These are phyloP conservation scores for Acanthococcus lagerstroemiae DNA, from an alignment of 2,888 invertebrate species.

Conservation along the genomic window DNA sequence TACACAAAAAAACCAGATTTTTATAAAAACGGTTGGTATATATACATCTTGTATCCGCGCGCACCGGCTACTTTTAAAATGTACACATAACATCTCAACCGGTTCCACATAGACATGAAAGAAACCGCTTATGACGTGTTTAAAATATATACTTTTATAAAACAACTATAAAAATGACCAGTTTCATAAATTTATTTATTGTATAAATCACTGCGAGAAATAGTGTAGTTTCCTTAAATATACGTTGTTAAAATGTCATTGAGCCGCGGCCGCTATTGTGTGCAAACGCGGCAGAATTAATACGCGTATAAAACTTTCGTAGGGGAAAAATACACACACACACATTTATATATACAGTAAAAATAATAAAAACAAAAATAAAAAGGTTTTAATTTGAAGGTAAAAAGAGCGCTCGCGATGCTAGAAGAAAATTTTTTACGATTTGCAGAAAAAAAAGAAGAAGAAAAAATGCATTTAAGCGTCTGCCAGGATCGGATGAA, in stretches of 20 bases:
- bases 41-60: neutral
- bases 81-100: conserved; percentile 14
- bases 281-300: conserved; percentile 23
- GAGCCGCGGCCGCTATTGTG: conserved; percentile 25
- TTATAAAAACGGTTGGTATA: neutral
- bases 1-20: neutral
- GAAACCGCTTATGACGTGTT: conserved; percentile 29
- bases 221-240: conserved; percentile 19
- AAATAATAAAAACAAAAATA: neutral
- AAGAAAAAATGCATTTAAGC: too few species aligned
- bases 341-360: too few species aligned
- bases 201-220: conserved; percentile 24
- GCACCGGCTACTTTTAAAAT: conserved; percentile 1
- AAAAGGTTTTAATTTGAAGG: neutral
- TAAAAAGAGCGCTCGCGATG: too few species aligned
- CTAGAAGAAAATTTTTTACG: neutral
- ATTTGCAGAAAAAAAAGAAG: neutral
- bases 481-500: too few species aligned
- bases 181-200: conserved; percentile 30
- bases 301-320: neutral
- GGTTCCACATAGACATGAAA: conserved; percentile 24
- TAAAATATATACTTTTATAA: conserved; percentile 26
- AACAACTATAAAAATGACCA: conserved; percentile 30
- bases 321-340: neutral
- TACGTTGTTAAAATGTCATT: conserved; percentile 29